Evolutionary conservation across 2,888 invertebrate species (phyloP).

Genomic region (Pseudanteris insignis): DNA sequence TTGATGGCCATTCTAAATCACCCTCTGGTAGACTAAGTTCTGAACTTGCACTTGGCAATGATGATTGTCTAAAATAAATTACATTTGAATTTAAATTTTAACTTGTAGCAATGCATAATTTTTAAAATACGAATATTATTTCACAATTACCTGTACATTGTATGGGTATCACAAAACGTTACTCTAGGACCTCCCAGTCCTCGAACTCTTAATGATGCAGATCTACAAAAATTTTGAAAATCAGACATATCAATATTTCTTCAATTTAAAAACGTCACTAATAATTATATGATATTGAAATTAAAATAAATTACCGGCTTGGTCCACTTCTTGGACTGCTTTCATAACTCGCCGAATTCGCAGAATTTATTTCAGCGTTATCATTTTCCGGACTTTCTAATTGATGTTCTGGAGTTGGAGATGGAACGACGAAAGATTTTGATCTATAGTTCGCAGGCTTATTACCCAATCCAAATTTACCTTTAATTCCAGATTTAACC

Average conservation of each 20-base stretch:
- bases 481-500: constrained; percentile 80
- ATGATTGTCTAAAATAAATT: constrained; percentile 73
- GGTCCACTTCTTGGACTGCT: constrained; percentile 79
- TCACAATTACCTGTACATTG: constrained; percentile 69
- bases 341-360: constrained; percentile 73
- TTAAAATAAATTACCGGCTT: constrained; percentile 64
- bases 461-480: constrained; percentile 77
- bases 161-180: constrained; percentile 72
- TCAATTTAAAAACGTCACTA: too few species aligned
- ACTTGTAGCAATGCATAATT: too few species aligned
- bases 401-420: constrained; percentile 73
- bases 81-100: too few species aligned
- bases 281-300: constrained; percentile 2
- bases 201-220: constrained; percentile 74
- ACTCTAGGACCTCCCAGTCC: constrained; percentile 69
- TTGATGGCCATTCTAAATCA: constrained; percentile 71
- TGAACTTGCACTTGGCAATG: constrained; percentile 79
- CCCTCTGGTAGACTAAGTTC: constrained; percentile 74
- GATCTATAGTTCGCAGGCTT: constrained; percentile 75
- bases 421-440: constrained; percentile 79
- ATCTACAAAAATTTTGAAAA: constrained; percentile 60
- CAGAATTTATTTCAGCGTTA: constrained; percentile 60
- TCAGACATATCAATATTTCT: too few species aligned
- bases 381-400: constrained; percentile 67
- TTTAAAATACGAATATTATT: too few species aligned